Conservation (phyloP, 1,140 invertebrate genomes). For the Oppia nitens region DNA sequence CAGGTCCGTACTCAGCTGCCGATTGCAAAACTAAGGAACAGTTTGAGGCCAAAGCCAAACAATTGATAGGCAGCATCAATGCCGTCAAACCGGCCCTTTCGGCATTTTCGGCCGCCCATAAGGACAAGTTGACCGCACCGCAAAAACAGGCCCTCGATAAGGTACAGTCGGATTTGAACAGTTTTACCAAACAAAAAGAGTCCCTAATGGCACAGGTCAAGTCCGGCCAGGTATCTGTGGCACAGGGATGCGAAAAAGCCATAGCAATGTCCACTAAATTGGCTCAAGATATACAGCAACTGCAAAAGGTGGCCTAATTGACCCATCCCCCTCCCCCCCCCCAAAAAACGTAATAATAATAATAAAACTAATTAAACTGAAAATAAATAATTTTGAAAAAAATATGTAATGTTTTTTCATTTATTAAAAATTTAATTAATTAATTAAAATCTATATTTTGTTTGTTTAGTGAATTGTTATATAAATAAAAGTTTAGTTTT, state of each 20-base stretch:
- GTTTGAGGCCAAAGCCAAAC: background rate
- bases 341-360: too few relatives aligned
- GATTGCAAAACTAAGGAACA: background rate
- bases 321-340: too few relatives aligned
- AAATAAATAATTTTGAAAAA: too few relatives aligned
- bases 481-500: too few relatives aligned
- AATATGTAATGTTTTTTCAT: too few relatives aligned
- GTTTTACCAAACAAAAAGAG: constrained; percentile 5
- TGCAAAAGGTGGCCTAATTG: constrained; percentile 4
- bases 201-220: background rate
- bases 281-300: background rate
- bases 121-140: background rate
- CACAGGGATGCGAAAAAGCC: background rate
- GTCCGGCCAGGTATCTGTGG: background rate
- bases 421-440: too few relatives aligned
- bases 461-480: too few relatives aligned
- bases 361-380: too few relatives aligned
- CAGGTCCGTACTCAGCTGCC: too few relatives aligned
- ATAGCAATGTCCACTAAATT: background rate
- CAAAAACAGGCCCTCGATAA: background rate
- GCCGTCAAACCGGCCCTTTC: background rate
- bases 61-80: background rate
- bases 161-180: background rate
- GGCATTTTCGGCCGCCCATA: background rate
- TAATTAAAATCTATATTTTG: too few relatives aligned